Percentiles rank a stretch among this genome's conserved stretches.
Evolutionary conservation across 2,113 vertebrate genomes (phyloP).

Genomic region (Vombatus ursinus): DNA sequence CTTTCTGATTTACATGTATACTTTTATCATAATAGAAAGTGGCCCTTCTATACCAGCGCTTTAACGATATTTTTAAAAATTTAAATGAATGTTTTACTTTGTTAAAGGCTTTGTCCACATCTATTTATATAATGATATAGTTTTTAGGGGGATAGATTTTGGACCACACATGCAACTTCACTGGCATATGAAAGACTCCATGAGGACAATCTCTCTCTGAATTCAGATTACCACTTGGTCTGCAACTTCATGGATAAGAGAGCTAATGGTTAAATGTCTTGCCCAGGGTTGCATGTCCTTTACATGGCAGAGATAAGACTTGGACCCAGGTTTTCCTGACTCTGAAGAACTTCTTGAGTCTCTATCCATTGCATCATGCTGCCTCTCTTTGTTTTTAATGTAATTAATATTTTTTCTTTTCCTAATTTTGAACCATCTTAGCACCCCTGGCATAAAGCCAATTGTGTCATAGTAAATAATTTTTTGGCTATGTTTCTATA

Average conservation of each 20-base stretch:
- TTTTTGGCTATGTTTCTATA: background rate
- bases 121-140: background rate
- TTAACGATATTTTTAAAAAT: background rate
- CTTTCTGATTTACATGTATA: background rate
- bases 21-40: background rate
- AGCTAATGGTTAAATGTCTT: background rate
- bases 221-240: background rate
- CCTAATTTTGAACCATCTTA: too few species aligned
- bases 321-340: background rate
- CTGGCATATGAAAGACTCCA: background rate
- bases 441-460: background rate
- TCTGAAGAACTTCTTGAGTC: background rate
- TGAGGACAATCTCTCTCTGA: background rate
- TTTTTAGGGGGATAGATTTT: background rate
- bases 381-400: background rate
- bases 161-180: background rate
- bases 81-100: background rate
- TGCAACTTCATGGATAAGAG: background rate
- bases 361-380: background rate
- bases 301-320: background rate
- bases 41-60: background rate
- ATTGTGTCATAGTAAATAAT: background rate
- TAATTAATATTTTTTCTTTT: background rate
- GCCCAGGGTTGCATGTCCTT: background rate
- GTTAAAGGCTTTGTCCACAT: background rate